Evolutionary conservation across 2,113 vertebrate genomes (phyloP), one percentile per base, ranked within the genome.

Genomic region (Chaetodon auriga): DNA sequence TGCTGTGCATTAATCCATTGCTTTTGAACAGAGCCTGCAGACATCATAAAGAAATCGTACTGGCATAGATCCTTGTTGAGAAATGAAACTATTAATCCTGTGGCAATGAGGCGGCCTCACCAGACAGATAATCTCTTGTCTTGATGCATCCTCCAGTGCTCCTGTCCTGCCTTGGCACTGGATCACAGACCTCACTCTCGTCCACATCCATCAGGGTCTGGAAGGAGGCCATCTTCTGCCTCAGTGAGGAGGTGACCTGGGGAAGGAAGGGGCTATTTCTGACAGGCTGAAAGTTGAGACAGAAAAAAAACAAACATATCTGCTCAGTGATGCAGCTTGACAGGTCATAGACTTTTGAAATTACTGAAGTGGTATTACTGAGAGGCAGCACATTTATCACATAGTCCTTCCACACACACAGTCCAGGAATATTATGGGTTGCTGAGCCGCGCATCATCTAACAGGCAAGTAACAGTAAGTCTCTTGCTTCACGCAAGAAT

Each of bases 191-290:
- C 63, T 86, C 87, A n/a, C 72, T 87, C 68, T 95, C 94, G 23
- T 89, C 94, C 65, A 91, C 86, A 78, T 86, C 91, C 94, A 95
- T 91, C 84, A 96, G 76, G 72, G 68, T 86, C 82, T 95, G 94
- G 95, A 95, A 96, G 23, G 92, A 90, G 54, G 93, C 94, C 89
- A 96, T 95, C 88, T 95, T 96, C 88, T 95, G 92, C 84, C 86
- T 95, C 79, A 96, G 91, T 4, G 83, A 90, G 85, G 93, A 93
- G 45, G 87, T n/a, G n/a, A 87, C 84, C 74, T 83, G 88, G 16
- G 88, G 91, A 82, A 79, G 57, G 78, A 90, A 85, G 23, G 93
- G 91, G 81, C 92, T 94, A 61, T 72, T 76, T 55, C 77, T 87
- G 75, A 91, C 84, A 69, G 80, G 77, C 94, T 95, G 81, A 25